Evolutionary conservation across 2,113 vertebrate species (phyloP), one percentile per base, ranked within the genome.

Genomic region (Hippoglossus stenolepis): DNA sequence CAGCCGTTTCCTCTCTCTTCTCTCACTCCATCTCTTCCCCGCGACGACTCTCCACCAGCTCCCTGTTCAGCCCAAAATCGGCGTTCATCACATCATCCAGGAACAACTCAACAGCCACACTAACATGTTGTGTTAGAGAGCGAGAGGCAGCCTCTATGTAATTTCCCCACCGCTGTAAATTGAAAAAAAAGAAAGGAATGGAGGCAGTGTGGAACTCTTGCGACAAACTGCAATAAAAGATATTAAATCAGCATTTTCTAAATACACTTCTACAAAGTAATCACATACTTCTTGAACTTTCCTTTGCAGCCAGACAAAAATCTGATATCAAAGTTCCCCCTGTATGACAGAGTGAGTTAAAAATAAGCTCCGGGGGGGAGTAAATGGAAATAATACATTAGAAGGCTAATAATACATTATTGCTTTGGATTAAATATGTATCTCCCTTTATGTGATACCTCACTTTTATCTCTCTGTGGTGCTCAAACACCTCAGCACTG

Each of bases 51-150:
- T 71, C 57, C 59, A 81, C 70, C 31, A 73, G 45, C 57, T 80
- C 82, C 67, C 71, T 15, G 40, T 74, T 78, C 75, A 71, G 64
- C 67, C 73, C 74, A 74, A 77, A 78, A 82, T 85, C 60, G 12
- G 58, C 68, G 85, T 83, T 83, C 83, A 90, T 90, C 88, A 78
- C 68, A 79, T 87, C 84, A 88, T 77, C 66, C 77, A 68, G 74
- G 64, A 87, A 73, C 78, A 72, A 61, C 82, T 63, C 72, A 83
- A 73, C 71, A 74, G 60, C 53, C 75, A 45, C 69, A 45, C 61
- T 80, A 80, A 84, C 76, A 31, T 56, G 63, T 51, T 58, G 72
- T 64, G 84, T 82, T 77, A 83, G 62, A 80, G 47, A 72, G 65
- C 2, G 23, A 71, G 78, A 77, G 72, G 38, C 43, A 35, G 78